A percentile compares a stretch with the other conserved stretches of the same genome.
Evolutionary conservation across 2,797 vertebrate genomes (phyloP).

Genomic region (Cirrhinus molitorella): DNA sequence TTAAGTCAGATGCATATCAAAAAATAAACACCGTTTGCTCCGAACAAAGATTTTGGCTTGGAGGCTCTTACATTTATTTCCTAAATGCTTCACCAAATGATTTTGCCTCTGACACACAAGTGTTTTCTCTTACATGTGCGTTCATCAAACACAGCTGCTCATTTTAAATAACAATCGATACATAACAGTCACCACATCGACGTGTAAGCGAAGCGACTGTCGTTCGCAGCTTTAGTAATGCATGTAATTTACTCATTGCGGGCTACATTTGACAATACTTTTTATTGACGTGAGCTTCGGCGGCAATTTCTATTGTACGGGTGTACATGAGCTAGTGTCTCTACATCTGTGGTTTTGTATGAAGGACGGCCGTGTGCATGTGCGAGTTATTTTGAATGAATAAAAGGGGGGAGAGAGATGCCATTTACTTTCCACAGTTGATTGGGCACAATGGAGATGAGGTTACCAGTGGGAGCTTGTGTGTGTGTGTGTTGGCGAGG

Average conservation of each 20-base stretch:
- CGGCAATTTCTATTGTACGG: conserved; percentile 48
- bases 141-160: conserved; percentile 14
- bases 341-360: conserved; percentile 49
- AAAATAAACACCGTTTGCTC: neutral
- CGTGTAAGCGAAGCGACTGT: conserved; percentile 8
- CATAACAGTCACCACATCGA: conserved; percentile 14
- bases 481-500: conserved; percentile 59
- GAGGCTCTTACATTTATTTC: conserved; percentile 4
- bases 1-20: too few relatives aligned
- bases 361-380: conserved; percentile 50
- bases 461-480: conserved; percentile 61
- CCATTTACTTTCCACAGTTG: conserved; percentile 77
- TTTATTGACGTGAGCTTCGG: conserved; percentile 56
- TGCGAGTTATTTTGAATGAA: conserved; percentile 62
- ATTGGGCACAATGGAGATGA: conserved; percentile 74
- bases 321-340: conserved; percentile 42
- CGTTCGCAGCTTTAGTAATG: conserved; percentile 37
- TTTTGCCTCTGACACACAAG: conserved; percentile 27
- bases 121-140: neutral
- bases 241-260: conserved; percentile 41
- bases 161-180: conserved; percentile 43
- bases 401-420: conserved; percentile 68
- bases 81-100: conserved; percentile 24
- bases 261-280: conserved; percentile 51
- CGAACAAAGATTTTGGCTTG: conserved; percentile 27